Conservation (phyloP, 1,140 invertebrate species). For the Frieseomelitta varia region DNA sequence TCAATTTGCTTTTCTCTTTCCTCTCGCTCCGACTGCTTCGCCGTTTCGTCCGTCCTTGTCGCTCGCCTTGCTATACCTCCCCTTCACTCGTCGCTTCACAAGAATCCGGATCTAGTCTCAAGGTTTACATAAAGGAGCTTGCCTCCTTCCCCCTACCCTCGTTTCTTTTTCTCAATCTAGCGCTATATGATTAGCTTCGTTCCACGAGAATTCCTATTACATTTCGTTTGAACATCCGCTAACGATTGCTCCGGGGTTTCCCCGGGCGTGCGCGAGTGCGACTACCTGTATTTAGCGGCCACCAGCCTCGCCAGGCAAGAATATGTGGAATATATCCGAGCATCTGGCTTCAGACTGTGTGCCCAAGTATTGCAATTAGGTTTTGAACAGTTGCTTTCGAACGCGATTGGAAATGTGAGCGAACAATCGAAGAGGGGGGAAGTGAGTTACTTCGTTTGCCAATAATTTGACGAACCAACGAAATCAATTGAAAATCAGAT, state of each 20-base stretch:
- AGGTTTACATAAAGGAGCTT: constrained; percentile 80
- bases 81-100: constrained; percentile 57
- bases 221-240: constrained; percentile 44
- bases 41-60: constrained; percentile 33
- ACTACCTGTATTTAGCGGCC: neutral
- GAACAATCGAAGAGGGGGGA: no score
- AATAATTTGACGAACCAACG: no score
- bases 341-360: neutral
- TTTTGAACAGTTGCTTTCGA: neutral
- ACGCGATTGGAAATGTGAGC: no score
- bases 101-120: constrained; percentile 81
- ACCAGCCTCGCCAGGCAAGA: no score
- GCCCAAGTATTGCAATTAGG: neutral
- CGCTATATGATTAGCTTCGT: constrained; percentile 53
- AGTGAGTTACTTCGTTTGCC: no score
- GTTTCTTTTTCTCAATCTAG: constrained; percentile 51
- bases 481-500: no score
- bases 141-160: constrained; percentile 13
- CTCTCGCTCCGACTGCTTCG: constrained; percentile 39
- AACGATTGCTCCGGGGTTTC: constrained; percentile 42
- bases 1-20: constrained; percentile 4
- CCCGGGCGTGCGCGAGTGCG: neutral
- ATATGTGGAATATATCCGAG: neutral
- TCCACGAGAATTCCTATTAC: constrained; percentile 55
- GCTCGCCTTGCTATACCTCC: constrained; percentile 7